Evolutionary conservation across 2,113 vertebrate genomes (phyloP).

Genomic region (Notarius lentiginosus): DNA sequence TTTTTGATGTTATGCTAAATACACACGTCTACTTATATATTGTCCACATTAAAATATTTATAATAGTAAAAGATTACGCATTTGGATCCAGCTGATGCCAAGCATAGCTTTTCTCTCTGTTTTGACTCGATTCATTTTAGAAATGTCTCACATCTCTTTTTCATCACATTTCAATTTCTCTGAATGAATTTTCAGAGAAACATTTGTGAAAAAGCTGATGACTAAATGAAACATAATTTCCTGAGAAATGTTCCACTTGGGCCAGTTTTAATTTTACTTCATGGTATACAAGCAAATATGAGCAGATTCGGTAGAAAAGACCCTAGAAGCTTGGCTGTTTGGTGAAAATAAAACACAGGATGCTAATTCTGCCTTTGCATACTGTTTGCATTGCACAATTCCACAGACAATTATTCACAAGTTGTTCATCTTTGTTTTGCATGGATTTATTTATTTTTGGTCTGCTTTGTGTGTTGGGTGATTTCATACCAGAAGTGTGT

Average conservation of each 20-base stretch:
- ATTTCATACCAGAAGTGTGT: not conserved
- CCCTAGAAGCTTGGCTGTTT: not conserved
- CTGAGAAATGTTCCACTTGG: too few species aligned
- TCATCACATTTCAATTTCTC: not conserved
- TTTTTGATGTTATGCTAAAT: not conserved
- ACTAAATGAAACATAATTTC: not conserved
- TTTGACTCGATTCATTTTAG: not conserved
- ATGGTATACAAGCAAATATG: not conserved
- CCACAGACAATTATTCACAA: not conserved
- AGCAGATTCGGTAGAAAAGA: not conserved
- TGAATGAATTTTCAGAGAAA: not conserved
- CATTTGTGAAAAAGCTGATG: not conserved
- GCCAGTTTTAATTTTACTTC: not conserved
- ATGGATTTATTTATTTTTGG: not conserved
- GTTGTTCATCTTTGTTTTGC: not conserved
- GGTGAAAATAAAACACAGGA: not conserved
- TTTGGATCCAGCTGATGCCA: not conserved
- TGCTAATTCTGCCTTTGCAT: not conserved
- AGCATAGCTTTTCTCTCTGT: not conserved
- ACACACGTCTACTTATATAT: not conserved
- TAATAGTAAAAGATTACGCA: not conserved
- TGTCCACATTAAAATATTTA: not conserved
- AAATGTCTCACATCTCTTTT: not conserved
- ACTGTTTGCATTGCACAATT: not conserved
- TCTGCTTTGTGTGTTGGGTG: not conserved